These are phyloP conservation scores for Helobdella robusta DNA, from an alignment of 2,888 invertebrate species.

Conservation along the genomic window DNA sequence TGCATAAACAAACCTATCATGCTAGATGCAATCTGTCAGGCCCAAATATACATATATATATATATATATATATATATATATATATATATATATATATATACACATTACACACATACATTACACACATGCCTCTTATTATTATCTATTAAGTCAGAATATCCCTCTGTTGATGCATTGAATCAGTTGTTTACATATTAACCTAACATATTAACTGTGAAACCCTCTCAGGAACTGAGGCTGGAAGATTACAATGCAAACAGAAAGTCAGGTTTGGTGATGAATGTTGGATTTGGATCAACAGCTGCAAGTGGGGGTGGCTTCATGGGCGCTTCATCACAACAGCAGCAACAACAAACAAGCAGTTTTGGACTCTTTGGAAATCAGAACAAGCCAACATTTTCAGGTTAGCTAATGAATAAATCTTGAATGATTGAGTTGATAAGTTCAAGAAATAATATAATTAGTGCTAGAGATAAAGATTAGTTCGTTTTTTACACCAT, in stretches of 20 bases:
- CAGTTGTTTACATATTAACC: not conserved
- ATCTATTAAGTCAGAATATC: not conserved
- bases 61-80: too few relatives aligned
- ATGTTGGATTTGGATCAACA: conserved; percentile 1
- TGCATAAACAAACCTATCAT: too few relatives aligned
- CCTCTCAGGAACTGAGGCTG: conserved; percentile 67
- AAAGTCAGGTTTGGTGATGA: conserved; percentile 52
- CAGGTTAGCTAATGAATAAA: conserved; percentile 8
- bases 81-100: too few relatives aligned
- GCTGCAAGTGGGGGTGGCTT: not conserved
- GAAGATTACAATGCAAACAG: conserved; percentile 86
- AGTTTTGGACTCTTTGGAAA: conserved; percentile 34
- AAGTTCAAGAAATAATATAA: too few relatives aligned
- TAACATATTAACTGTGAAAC: not conserved
- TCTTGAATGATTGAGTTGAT: too few relatives aligned
- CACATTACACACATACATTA: too few relatives aligned
- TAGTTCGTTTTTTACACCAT: too few relatives aligned
- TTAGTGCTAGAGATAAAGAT: too few relatives aligned
- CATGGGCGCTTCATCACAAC: conserved; percentile 34
- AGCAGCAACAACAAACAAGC: conserved; percentile 43
- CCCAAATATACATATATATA: too few relatives aligned
- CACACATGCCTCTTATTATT: too few relatives aligned
- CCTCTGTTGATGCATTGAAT: not conserved
- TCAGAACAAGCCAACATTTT: conserved; percentile 24
- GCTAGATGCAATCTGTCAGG: too few relatives aligned